These are phyloP conservation scores for Axinella damicornis DNA, from an alignment of 37 sponge, comb jelly and placozoan species.

Conservation along the genomic window DNA sequence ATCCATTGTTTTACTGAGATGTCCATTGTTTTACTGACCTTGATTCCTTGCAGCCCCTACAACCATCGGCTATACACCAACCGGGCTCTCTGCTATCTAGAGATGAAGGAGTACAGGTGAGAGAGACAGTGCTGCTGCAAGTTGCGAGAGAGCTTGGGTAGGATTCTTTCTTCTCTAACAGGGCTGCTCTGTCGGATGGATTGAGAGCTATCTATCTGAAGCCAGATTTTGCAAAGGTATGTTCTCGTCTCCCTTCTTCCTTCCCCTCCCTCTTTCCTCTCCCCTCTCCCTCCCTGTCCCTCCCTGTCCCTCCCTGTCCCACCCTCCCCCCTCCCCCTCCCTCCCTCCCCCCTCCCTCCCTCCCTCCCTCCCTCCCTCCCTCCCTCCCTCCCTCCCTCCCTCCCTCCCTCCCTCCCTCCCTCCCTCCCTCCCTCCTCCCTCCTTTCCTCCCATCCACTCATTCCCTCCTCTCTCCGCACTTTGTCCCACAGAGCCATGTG, in stretches of 20 bases:
- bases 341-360: constrained; percentile 18
- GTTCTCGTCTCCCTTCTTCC: no score
- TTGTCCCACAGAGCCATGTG: neutral
- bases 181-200: constrained; percentile 53
- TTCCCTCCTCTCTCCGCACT: neutral
- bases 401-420: constrained; percentile 2
- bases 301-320: neutral
- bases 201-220: constrained; percentile 37
- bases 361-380: constrained; percentile 35
- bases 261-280: neutral
- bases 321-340: neutral
- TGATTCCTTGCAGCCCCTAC: constrained; percentile 60
- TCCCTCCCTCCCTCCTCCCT: neutral
- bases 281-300: constrained; percentile 10
- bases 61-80: constrained; percentile 39
- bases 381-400: constrained; percentile 33
- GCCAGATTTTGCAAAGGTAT: constrained; percentile 2
- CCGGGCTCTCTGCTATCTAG: constrained; percentile 36
- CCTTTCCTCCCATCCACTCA: neutral
- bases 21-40: no score
- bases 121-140: no score
- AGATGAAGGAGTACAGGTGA: constrained; percentile 27
- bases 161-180: neutral
- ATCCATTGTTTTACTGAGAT: no score
- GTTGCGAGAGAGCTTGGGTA: no score